Percentiles rank a stretch among this genome's conserved stretches.
Evolutionary conservation across 2,113 vertebrate species (phyloP).

Genomic region (Melanerpes formicivorus): DNA sequence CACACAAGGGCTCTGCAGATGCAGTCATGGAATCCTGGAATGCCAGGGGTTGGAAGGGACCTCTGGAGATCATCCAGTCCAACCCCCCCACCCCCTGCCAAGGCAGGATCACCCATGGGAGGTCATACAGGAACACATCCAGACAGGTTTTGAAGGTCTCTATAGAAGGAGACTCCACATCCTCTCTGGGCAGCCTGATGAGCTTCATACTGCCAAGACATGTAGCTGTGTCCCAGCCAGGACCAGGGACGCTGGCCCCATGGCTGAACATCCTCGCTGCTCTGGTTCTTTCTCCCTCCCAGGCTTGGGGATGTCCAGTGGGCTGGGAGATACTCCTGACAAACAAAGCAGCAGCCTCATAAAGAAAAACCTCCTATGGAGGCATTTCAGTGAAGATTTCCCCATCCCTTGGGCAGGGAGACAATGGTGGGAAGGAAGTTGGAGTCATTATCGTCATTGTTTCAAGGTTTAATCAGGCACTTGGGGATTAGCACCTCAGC

Average conservation of each 20-base stretch:
- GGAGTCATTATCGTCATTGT: neutral
- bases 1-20: neutral
- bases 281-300: neutral
- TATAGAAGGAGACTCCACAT: no score
- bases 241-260: neutral
- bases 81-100: no score
- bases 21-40: no score
- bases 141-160: no score
- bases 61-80: no score
- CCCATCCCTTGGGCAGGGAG: neutral
- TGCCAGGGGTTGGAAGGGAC: no score
- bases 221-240: neutral
- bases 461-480: neutral
- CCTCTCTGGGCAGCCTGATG: neutral
- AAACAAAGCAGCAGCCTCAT: neutral
- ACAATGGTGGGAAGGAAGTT: constrained; percentile 71
- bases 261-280: neutral
- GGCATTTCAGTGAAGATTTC: constrained; percentile 14
- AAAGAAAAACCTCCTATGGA: neutral
- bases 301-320: neutral
- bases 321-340: neutral
- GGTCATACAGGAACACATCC: no score
- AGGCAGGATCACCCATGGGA: no score
- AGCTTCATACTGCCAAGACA: neutral
- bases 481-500: constrained; percentile 1